phyloP scores from a whole-genome alignment of 1,140 invertebrate species.

The Alviniconcha marisindica region DNA sequence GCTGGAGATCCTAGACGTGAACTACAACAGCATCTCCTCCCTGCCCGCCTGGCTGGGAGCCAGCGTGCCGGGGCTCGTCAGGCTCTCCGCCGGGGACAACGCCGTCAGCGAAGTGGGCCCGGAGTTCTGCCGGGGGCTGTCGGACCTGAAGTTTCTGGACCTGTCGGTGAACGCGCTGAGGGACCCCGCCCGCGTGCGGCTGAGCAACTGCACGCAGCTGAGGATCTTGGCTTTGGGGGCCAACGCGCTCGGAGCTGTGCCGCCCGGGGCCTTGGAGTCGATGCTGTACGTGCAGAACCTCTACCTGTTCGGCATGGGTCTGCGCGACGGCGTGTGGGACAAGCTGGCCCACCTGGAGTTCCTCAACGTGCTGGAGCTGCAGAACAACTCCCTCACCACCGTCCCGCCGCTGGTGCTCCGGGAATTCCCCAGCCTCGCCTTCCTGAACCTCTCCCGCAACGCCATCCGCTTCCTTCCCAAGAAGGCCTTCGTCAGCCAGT shows the following conservation, averaged over 20 bases:
- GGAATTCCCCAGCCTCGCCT: slow-evolving; percentile 35
- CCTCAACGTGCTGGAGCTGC: slow-evolving; percentile 36
- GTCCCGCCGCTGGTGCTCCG: slow-evolving; percentile 40
- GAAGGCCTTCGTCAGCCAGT: slow-evolving; percentile 43
- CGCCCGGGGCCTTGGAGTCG: slow-evolving; percentile 20
- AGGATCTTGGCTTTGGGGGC: slow-evolving; percentile 34
- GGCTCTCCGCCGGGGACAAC: slow-evolving; percentile 47
- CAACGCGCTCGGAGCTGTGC: slow-evolving; percentile 38
- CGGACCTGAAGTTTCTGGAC: slow-evolving; percentile 43
- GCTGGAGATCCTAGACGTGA: slow-evolving; percentile 48
- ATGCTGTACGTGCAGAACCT: slow-evolving; percentile 31
- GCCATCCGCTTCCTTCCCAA: slow-evolving; percentile 34
- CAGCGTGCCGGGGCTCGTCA: slow-evolving; percentile 44
- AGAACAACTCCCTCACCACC: slow-evolving; percentile 33
- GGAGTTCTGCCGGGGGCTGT: slow-evolving; percentile 26
- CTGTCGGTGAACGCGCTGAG: slow-evolving; percentile 43
- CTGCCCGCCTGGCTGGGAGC: slow-evolving; percentile 36
- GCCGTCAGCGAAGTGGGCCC: slow-evolving; percentile 27
- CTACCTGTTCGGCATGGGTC: slow-evolving; percentile 39
- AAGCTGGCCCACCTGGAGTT: slow-evolving; percentile 27
- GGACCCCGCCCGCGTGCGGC: background rate
- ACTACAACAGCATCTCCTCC: slow-evolving; percentile 40
- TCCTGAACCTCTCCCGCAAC: slow-evolving; percentile 43
- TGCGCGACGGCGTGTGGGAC: slow-evolving; percentile 47
- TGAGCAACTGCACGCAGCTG: slow-evolving; percentile 41